These are phyloP conservation scores for Progne subis DNA, from an alignment of 2,113 vertebrate species.

Conservation along the genomic window DNA sequence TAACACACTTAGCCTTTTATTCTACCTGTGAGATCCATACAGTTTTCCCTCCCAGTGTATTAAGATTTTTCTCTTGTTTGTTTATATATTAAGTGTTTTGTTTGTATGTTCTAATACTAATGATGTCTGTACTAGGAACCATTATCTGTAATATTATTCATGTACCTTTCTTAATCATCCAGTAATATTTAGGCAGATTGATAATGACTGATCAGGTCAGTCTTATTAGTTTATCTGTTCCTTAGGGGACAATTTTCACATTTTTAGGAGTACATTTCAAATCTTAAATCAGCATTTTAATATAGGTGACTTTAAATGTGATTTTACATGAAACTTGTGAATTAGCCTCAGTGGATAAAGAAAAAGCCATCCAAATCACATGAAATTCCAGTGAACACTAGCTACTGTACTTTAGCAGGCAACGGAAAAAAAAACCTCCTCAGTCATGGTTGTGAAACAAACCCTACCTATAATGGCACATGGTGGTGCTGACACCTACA, in stretches of 20 bases:
- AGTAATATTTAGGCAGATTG: background rate
- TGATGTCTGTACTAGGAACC: background rate
- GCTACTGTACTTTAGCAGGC: background rate
- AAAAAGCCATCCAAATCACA: background rate
- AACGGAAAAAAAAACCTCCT: rapidly evolving
- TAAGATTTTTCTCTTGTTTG: background rate
- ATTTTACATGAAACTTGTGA: background rate
- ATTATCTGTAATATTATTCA: background rate
- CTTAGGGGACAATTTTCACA: background rate
- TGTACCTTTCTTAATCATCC: background rate
- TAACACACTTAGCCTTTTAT: background rate
- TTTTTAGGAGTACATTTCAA: background rate
- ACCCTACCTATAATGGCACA: rapidly evolving
- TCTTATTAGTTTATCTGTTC: background rate
- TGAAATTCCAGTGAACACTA: background rate
- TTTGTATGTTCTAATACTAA: background rate
- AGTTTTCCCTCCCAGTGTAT: rapidly evolving
- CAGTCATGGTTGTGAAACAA: background rate
- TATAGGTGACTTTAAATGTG: rapidly evolving
- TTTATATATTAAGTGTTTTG: background rate
- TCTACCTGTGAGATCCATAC: background rate
- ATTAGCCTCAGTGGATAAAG: background rate
- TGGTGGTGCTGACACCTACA: background rate
- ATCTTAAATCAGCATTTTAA: background rate
- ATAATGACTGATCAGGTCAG: background rate